These are phyloP conservation scores for Anisognathus igniventris DNA, from an alignment of 2,797 vertebrate genomes.

Conservation along the genomic window DNA sequence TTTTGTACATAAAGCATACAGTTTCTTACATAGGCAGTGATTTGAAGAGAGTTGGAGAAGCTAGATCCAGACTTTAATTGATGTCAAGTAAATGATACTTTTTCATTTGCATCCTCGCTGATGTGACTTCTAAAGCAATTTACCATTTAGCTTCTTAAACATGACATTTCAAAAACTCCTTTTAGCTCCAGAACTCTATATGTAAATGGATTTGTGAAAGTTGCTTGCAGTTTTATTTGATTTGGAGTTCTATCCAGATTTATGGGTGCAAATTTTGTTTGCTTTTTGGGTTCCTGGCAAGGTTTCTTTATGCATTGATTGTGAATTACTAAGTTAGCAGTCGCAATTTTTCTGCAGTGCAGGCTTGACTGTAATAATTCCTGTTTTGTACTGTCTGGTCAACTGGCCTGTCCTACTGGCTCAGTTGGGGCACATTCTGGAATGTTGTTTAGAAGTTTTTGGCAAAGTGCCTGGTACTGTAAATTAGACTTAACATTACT, in stretches of 20 bases:
- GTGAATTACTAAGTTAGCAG: background rate
- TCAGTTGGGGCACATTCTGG: background rate
- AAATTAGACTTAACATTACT: background rate
- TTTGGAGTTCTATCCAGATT: background rate
- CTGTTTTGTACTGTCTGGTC: background rate
- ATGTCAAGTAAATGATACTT: background rate
- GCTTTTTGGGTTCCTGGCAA: background rate
- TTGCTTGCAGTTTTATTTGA: background rate
- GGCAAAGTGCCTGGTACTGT: background rate
- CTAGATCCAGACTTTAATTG: background rate
- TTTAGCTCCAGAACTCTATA: background rate
- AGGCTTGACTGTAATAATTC: background rate
- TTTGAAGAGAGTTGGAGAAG: background rate
- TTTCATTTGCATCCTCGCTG: background rate
- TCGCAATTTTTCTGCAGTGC: background rate
- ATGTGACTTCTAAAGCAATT: background rate
- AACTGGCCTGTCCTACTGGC: background rate
- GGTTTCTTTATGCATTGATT: background rate
- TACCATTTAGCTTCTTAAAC: background rate
- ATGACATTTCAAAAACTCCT: background rate
- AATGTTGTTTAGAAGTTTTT: background rate
- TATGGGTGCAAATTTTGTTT: background rate
- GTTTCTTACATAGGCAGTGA: background rate
- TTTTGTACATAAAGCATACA: background rate
- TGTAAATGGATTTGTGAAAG: background rate